Percentiles rank a stretch among this genome's conserved stretches.
Evolutionary conservation across 2,113 vertebrate species (phyloP).

Genomic region (Corapipo altera): DNA sequence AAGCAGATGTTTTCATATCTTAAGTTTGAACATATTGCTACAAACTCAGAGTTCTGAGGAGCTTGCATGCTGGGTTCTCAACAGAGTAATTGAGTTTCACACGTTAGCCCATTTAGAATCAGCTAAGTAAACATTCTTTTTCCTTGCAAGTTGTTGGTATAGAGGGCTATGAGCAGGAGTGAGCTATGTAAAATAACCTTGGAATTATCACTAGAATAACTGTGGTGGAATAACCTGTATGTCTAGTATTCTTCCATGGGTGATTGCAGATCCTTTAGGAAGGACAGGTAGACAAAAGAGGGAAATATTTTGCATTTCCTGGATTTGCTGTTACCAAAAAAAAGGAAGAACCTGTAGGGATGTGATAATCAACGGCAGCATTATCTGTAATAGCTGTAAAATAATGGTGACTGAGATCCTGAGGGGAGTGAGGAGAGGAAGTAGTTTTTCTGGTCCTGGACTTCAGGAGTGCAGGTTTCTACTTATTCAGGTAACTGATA

Average conservation of each 20-base stretch:
- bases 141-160: background rate
- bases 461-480: background rate
- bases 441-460: background rate
- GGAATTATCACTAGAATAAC: background rate
- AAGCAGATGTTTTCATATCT: background rate
- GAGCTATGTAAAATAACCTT: background rate
- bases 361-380: rapidly evolving
- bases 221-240: background rate
- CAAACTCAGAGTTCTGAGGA: background rate
- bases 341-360: background rate
- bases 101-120: background rate
- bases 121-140: background rate
- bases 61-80: background rate
- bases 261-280: background rate
- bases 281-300: background rate
- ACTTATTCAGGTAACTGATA: background rate
- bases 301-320: background rate
- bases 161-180: background rate
- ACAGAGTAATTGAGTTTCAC: background rate
- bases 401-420: background rate
- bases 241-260: background rate
- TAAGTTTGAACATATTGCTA: background rate
- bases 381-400: background rate
- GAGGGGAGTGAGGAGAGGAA: background rate
- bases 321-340: background rate